Evolutionary conservation across 1,140 invertebrate species (phyloP).

Genomic region (Meloidogyne hapla): DNA sequence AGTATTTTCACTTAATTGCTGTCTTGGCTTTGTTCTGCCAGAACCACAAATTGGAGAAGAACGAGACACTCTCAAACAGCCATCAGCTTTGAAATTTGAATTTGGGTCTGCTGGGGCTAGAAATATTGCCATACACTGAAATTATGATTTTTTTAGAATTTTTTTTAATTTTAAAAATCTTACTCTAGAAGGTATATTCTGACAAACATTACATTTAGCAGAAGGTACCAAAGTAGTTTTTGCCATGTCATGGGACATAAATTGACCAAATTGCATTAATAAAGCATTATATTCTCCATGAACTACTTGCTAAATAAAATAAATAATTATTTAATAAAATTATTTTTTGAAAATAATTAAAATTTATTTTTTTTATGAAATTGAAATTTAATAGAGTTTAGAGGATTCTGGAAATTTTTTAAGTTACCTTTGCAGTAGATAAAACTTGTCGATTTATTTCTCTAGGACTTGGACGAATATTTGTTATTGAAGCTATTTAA

Average conservation of each 20-base stretch:
- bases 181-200: conserved; percentile 57
- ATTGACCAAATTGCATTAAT: conserved; percentile 64
- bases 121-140: conserved; percentile 57
- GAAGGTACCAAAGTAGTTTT: conserved; percentile 63
- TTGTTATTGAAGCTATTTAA: conserved; percentile 49
- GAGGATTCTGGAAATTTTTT: too few species aligned
- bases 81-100: conserved; percentile 53
- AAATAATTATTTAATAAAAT: background rate
- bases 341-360: too few species aligned
- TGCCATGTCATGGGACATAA: conserved; percentile 62
- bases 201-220: conserved; percentile 62
- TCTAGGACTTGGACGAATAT: conserved; percentile 51
- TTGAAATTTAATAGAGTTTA: too few species aligned
- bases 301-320: conserved; percentile 36
- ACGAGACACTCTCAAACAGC: conserved; percentile 58
- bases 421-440: conserved; percentile 52
- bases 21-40: conserved; percentile 57
- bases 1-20: conserved; percentile 62
- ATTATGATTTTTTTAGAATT: background rate
- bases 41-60: conserved; percentile 64
- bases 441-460: conserved; percentile 55
- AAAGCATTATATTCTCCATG: conserved; percentile 55
- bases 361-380: too few species aligned
- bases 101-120: conserved; percentile 54
- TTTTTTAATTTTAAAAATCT: background rate